These are phyloP conservation scores for Idaea aversata DNA, from an alignment of 2,888 invertebrate species.

Conservation along the genomic window DNA sequence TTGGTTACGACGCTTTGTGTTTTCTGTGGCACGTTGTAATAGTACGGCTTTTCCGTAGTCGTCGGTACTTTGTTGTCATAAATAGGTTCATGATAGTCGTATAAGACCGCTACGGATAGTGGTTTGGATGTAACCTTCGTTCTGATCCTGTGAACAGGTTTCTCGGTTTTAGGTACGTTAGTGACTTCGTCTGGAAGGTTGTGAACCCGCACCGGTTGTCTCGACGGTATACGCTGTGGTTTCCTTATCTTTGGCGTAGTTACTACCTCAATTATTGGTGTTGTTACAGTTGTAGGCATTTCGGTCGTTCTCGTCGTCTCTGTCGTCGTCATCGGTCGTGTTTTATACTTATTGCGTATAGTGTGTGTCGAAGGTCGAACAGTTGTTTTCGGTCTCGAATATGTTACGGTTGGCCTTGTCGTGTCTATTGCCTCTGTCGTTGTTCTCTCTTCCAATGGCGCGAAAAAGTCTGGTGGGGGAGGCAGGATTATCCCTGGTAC, in stretches of 20 bases:
- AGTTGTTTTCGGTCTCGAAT: constrained; percentile 59
- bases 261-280: constrained; percentile 63
- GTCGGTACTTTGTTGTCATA: constrained; percentile 68
- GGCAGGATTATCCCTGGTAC: constrained; percentile 94
- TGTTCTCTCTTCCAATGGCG: constrained; percentile 81
- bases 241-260: constrained; percentile 63
- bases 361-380: constrained; percentile 54
- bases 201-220: constrained; percentile 68
- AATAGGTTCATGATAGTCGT: constrained; percentile 69
- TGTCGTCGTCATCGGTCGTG: constrained; percentile 66
- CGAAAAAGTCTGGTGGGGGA: constrained; percentile 93
- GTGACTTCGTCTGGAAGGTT: constrained; percentile 63
- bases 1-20: constrained; percentile 49
- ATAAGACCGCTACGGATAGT: constrained; percentile 69
- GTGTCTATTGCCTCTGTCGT: constrained; percentile 56
- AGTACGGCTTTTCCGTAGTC: constrained; percentile 73
- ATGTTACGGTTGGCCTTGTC: constrained; percentile 46
- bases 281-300: constrained; percentile 64
- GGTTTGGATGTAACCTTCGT: constrained; percentile 76
- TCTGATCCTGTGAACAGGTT: constrained; percentile 68
- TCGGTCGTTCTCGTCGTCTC: constrained; percentile 58
- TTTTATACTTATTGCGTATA: constrained; percentile 62
- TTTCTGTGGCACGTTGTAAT: constrained; percentile 75
- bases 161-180: constrained; percentile 66
- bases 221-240: constrained; percentile 65